These are phyloP conservation scores for Tamias sibiricus DNA, from an alignment of 2,113 vertebrate genomes.

Conservation along the genomic window DNA sequence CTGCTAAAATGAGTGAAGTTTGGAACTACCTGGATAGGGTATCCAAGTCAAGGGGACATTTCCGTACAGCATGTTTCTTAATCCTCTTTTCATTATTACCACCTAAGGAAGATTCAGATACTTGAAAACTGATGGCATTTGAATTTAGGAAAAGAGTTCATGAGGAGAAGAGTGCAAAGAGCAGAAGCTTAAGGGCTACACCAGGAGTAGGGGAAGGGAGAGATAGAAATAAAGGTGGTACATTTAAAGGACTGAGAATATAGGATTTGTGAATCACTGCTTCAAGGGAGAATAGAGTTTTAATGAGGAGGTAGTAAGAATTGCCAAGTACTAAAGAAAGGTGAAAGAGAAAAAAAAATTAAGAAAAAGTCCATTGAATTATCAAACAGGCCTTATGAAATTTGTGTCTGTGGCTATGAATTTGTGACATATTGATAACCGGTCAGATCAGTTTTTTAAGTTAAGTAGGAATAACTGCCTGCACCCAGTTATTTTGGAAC, in stretches of 20 bases:
- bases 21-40: neutral
- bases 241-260: neutral
- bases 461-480: neutral
- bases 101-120: too few relatives aligned
- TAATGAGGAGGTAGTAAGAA: neutral
- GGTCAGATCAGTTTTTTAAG: neutral
- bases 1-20: neutral
- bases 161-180: neutral
- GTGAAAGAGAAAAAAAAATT: neutral
- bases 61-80: neutral
- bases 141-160: neutral
- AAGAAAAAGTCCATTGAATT: neutral
- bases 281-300: neutral
- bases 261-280: neutral
- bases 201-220: too few relatives aligned
- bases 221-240: neutral
- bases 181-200: neutral
- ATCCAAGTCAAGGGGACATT: neutral
- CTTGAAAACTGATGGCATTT: neutral
- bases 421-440: constrained; percentile 14
- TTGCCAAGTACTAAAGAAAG: neutral
- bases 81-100: too few relatives aligned
- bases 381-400: neutral
- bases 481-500: neutral
- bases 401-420: neutral